A percentile compares a stretch with the other conserved stretches of the same genome.
Evolutionary conservation across 2,797 vertebrate species (phyloP).

Genomic region (Ficedula albicollis): DNA sequence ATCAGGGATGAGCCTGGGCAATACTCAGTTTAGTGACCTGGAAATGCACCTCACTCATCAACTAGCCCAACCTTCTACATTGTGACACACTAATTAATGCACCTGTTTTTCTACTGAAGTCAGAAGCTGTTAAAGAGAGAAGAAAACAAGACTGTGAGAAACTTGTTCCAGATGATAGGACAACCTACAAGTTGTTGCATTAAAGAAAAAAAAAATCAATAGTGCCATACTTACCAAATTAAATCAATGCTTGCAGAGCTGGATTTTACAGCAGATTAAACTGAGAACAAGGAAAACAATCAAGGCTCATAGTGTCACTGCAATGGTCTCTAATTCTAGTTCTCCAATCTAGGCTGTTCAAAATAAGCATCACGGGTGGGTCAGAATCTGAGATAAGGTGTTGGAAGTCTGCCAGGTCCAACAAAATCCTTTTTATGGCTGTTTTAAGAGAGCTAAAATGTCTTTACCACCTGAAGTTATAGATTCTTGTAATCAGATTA

Average conservation of each 20-base stretch:
- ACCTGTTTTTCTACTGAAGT: background rate
- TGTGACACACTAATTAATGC: background rate
- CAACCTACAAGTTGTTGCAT: background rate
- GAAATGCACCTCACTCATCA: background rate
- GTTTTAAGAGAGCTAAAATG: constrained; percentile 27
- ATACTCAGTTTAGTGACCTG: background rate
- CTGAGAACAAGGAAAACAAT: background rate
- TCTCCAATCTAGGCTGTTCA: background rate
- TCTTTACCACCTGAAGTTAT: constrained; percentile 64
- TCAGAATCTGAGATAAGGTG: constrained; percentile 35
- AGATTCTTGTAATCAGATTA: constrained; percentile 55
- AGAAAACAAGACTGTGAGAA: background rate
- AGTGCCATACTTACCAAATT: constrained; percentile 7
- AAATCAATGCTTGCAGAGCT: constrained; percentile 10
- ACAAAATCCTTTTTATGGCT: constrained; percentile 60
- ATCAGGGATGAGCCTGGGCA: background rate
- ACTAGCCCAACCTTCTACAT: background rate
- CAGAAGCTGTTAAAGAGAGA: background rate
- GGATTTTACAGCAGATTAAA: background rate
- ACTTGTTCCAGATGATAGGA: background rate
- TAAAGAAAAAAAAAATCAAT: background rate
- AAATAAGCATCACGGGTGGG: background rate
- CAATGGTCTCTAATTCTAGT: constrained; percentile 11
- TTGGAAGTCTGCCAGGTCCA: constrained; percentile 64
- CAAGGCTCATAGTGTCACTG: constrained; percentile 23